Evolutionary conservation across 2,797 vertebrate genomes (phyloP).

Genomic region (Potorous gilbertii): DNA sequence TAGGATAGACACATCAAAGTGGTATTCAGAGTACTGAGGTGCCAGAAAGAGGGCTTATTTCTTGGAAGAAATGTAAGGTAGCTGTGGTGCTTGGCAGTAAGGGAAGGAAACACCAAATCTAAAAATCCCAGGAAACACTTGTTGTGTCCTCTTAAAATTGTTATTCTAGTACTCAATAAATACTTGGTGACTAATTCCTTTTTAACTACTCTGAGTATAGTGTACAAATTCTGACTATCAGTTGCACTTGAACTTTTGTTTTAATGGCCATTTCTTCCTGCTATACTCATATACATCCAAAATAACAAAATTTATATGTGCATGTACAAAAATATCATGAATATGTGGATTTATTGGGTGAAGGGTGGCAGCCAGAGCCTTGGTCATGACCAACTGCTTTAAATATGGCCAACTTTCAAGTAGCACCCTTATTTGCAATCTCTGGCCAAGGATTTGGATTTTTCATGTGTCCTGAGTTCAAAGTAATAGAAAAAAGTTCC

Average conservation of each 20-base stretch:
- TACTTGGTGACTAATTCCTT: not conserved
- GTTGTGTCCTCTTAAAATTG: not conserved
- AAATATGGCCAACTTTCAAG: not conserved
- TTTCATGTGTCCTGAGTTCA: not conserved
- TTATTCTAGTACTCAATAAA: not conserved
- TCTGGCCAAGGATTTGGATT: not conserved
- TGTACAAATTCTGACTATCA: not conserved
- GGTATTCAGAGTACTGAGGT: not conserved
- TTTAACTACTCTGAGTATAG: not conserved
- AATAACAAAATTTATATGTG: not conserved
- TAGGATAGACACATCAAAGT: not conserved
- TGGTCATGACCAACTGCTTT: not conserved
- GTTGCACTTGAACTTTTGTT: not conserved
- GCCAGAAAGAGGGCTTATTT: not conserved
- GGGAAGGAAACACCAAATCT: not conserved
- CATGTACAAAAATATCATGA: not conserved
- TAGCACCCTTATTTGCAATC: not conserved
- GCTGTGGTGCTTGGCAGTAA: not conserved
- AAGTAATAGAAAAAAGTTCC: not conserved
- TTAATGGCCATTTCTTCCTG: not conserved
- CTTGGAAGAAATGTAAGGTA: not conserved
- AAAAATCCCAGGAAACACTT: not conserved
- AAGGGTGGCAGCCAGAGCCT: not conserved
- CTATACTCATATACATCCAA: not conserved
- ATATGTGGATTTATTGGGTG: not conserved